These are phyloP conservation scores for Amiota minor DNA, from an alignment of 2,888 invertebrate genomes.

Conservation along the genomic window DNA sequence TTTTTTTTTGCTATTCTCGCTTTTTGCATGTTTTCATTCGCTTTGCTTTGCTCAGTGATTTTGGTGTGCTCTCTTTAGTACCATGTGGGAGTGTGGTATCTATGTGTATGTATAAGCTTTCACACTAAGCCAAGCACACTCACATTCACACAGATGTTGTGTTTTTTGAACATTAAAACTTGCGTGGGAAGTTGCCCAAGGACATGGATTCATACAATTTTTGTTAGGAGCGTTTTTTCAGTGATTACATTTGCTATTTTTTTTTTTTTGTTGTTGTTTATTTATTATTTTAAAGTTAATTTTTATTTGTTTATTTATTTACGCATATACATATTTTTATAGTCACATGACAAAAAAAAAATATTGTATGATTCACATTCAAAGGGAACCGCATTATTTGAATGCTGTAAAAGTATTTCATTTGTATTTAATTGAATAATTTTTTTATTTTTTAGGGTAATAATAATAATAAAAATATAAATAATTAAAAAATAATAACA, in stretches of 20 bases:
- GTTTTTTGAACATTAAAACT: conserved; percentile 41
- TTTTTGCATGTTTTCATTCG: not conserved
- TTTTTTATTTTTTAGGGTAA: too few relatives aligned
- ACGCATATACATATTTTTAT: too few relatives aligned
- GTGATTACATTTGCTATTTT: conserved; percentile 22
- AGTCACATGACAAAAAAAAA: too few relatives aligned
- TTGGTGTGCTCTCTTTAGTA: not conserved
- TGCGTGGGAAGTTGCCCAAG: conserved; percentile 67
- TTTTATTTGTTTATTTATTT: conserved; percentile 34
- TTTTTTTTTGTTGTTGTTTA: conserved; percentile 20
- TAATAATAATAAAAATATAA: too few relatives aligned
- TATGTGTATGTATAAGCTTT: not conserved
- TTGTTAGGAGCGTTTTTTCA: not conserved
- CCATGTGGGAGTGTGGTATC: not conserved
- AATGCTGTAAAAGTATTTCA: too few relatives aligned
- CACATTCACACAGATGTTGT: not conserved
- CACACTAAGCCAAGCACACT: not conserved
- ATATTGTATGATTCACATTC: too few relatives aligned
- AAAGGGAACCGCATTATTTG: too few relatives aligned
- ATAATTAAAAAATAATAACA: too few relatives aligned
- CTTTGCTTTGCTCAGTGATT: not conserved
- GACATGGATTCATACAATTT: conserved; percentile 57
- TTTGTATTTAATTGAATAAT: too few relatives aligned
- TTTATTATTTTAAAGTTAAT: conserved; percentile 29
- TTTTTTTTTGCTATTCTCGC: not conserved